phyloP scores from a whole-genome alignment of 2,888 invertebrate genomes.

The Xestia rhomboidea region DNA sequence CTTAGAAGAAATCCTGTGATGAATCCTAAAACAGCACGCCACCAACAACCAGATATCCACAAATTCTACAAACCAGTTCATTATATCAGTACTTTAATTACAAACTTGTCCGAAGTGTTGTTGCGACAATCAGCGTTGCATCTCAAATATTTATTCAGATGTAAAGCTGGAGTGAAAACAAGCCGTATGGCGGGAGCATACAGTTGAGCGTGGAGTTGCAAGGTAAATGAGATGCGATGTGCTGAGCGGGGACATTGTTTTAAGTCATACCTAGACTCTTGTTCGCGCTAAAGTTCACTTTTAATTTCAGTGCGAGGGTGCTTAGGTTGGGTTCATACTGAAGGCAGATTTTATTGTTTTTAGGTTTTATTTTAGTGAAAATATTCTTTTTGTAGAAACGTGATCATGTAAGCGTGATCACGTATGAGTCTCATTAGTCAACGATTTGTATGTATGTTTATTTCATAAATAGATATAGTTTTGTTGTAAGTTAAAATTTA shows the following conservation, averaged over 20 bases:
- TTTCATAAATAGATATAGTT: too few relatives aligned
- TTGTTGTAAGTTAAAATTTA: too few relatives aligned
- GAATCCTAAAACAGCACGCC: slow-evolving; percentile 44
- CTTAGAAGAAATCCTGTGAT: slow-evolving; percentile 43
- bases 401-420: background rate
- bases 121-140: slow-evolving; percentile 63
- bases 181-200: slow-evolving; percentile 63
- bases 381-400: background rate
- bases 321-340: slow-evolving; percentile 62
- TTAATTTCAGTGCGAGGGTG: slow-evolving; percentile 80
- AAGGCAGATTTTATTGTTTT: background rate
- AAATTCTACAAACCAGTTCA: slow-evolving; percentile 57
- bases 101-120: slow-evolving; percentile 68
- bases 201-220: slow-evolving; percentile 64
- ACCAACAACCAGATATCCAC: slow-evolving; percentile 34
- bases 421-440: background rate
- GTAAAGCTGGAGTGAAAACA: slow-evolving; percentile 67
- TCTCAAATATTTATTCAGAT: slow-evolving; percentile 72
- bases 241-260: slow-evolving; percentile 80
- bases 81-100: slow-evolving; percentile 67
- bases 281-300: slow-evolving; percentile 82
- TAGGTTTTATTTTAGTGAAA: background rate
- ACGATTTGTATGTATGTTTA: too few relatives aligned
- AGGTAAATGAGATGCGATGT: slow-evolving; percentile 82
- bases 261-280: slow-evolving; percentile 79